Base-by-base conservation (phyloP, 2,113 vertebrate genomes). In the Boulengeromyrus knoepffleri region DNA sequence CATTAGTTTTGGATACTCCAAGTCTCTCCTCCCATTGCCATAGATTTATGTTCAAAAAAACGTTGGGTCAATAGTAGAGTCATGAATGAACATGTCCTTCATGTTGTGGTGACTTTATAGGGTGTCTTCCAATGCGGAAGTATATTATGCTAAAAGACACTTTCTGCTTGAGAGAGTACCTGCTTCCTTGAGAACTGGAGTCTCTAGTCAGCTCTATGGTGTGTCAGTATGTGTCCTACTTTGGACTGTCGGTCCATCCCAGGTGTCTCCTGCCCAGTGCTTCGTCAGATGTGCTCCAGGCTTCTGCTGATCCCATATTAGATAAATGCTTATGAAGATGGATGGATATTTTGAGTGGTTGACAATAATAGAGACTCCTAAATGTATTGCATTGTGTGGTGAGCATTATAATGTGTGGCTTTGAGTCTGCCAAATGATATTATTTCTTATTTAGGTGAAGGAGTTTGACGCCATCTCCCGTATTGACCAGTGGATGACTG, bases 401-500 rank as follows among this genome's bases (percentile, higher is more conserved):
- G 17, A 45, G 80, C 36, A n/a, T 84, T 42, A 42, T 84, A 42
- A 80, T 24, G 24, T 85, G 5, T 4, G 8, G 12, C 8, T 80
- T 21, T 77, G 21, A 89, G n/a, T 49, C 36, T 24, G 9, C 13
- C 19, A 50, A 27, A 0, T 70, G 10, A 70, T 70, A 3, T 50
- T n/a, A 77, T 17, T 89, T 31, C 39, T 80, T 17, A 3, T 45
- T 31, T 46, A 99, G 98, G 97, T 99, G 17, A 99, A 99, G 90
- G 98, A 99, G 88, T 99, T 97, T 77, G 98, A 99, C 90, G 97
- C 98, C 0, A 97, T 99, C 94, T 99, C 98, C 0, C 97, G 98
- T 84, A 92, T 99, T 96, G 98, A 99, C 92, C 98, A 99, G 94
- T 99, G 98, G 98, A 97, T 97, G 87, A 99, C 98, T 0, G 98